phyloP scores from a whole-genome alignment of 35 echinoderm and acorn worm genomes.

The Apostichopus californicus region DNA sequence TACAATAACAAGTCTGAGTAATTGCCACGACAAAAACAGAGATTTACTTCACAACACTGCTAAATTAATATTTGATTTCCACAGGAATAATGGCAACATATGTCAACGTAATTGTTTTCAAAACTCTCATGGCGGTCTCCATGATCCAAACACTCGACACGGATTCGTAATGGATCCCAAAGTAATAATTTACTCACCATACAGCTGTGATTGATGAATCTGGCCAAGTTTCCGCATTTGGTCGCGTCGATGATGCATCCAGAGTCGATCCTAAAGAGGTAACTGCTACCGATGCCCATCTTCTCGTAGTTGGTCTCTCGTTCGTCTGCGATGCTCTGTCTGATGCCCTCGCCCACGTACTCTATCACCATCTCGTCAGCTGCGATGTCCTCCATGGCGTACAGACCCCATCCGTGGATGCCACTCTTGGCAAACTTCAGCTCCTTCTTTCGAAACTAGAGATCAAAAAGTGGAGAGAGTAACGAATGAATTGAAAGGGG shows the following conservation, averaged over 20 bases:
- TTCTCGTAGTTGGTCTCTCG: conserved; percentile 81
- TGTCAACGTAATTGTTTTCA: too few relatives aligned
- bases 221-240: conserved; percentile 90
- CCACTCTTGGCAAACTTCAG: conserved; percentile 93
- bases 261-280: conserved; percentile 91
- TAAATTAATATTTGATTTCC: too few relatives aligned
- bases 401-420: conserved; percentile 97
- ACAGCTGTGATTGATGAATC: conserved; percentile 99
- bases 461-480: neutral
- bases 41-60: too few relatives aligned
- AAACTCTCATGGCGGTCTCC: too few relatives aligned
- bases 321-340: conserved; percentile 84
- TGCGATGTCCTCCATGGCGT: conserved; percentile 94
- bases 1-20: too few relatives aligned
- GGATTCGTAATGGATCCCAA: too few relatives aligned
- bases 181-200: conserved; percentile 67
- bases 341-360: conserved; percentile 85
- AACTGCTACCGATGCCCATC: conserved; percentile 90
- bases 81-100: too few relatives aligned
- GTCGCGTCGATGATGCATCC: conserved; percentile 93
- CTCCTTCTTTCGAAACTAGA: conserved; percentile 93
- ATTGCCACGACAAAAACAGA: too few relatives aligned
- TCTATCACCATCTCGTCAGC: conserved; percentile 98
- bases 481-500: neutral
- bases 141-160: too few relatives aligned